Evolutionary conservation across 2,797 vertebrate genomes (phyloP).

Genomic region (Acanthis flammea): DNA sequence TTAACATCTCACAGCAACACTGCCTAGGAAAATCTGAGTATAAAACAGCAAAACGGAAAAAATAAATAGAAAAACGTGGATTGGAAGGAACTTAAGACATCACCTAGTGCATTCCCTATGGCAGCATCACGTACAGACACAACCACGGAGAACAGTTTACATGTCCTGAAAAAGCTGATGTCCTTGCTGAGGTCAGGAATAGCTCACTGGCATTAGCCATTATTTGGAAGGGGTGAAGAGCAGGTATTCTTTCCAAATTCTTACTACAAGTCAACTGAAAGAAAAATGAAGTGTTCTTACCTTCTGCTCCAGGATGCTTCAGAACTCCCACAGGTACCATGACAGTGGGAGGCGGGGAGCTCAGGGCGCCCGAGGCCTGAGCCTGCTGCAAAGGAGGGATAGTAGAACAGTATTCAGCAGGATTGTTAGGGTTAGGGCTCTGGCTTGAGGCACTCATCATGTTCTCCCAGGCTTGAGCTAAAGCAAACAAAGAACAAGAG

Average conservation of each 20-base stretch:
- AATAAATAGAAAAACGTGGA: background rate
- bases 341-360: slow-evolving; percentile 96
- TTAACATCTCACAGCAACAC: background rate
- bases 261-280: background rate
- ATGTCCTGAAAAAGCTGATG: background rate
- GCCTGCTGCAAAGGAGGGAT: slow-evolving; percentile 98
- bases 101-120: background rate
- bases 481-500: slow-evolving; percentile 76
- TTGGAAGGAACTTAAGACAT: background rate
- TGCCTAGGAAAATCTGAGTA: background rate
- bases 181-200: background rate
- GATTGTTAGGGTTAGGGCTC: slow-evolving; percentile 98
- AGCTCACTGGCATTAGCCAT: background rate
- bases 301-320: slow-evolving; percentile 91
- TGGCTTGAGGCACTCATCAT: slow-evolving; percentile 85
- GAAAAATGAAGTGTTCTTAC: slow-evolving; percentile 71
- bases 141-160: background rate
- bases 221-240: background rate
- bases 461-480: slow-evolving; percentile 91
- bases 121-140: background rate
- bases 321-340: slow-evolving; percentile 98
- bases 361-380: slow-evolving; percentile 93
- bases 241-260: background rate
- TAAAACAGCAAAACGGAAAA: background rate
- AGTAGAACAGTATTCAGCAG: slow-evolving; percentile 98